Evolutionary conservation across 2,888 invertebrate genomes (phyloP).

Genomic region (Macrophya annulata): DNA sequence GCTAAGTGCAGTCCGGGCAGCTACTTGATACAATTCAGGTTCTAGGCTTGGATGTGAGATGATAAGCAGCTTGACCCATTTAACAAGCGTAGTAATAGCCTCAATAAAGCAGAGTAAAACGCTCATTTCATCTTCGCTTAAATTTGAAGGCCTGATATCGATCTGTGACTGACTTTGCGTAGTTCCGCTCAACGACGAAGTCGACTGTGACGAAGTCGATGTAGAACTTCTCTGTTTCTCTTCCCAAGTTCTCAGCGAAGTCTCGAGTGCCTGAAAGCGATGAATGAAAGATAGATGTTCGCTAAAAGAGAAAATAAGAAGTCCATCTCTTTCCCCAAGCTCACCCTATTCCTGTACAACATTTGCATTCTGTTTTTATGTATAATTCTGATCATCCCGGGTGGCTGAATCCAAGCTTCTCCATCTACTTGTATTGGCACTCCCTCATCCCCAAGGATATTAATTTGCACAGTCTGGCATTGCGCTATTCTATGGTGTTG

Average conservation of each 20-base stretch:
- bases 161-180: slow-evolving; percentile 74
- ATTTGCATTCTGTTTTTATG: slow-evolving; percentile 99
- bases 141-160: slow-evolving; percentile 81
- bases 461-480: slow-evolving; percentile 97
- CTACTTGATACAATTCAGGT: slow-evolving; percentile 88
- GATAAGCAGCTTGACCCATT: slow-evolving; percentile 87
- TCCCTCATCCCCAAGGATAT: slow-evolving; percentile 95
- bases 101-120: slow-evolving; percentile 91
- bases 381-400: slow-evolving; percentile 96
- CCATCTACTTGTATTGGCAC: slow-evolving; percentile 98
- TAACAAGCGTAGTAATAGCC: slow-evolving; percentile 92
- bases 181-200: slow-evolving; percentile 69
- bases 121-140: slow-evolving; percentile 86
- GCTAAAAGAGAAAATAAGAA: background rate
- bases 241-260: slow-evolving; percentile 93
- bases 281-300: background rate
- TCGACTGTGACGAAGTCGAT: slow-evolving; percentile 75
- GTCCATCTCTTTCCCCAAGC: slow-evolving; percentile 60
- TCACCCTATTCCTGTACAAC: slow-evolving; percentile 93
- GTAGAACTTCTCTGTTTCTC: slow-evolving; percentile 87
- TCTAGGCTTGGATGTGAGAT: slow-evolving; percentile 87
- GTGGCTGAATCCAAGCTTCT: slow-evolving; percentile 98
- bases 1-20: slow-evolving; percentile 86
- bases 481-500: slow-evolving; percentile 99
- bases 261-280: slow-evolving; percentile 87